These are phyloP conservation scores for Molanna angustata DNA, from an alignment of 2,888 invertebrate species.

Conservation along the genomic window DNA sequence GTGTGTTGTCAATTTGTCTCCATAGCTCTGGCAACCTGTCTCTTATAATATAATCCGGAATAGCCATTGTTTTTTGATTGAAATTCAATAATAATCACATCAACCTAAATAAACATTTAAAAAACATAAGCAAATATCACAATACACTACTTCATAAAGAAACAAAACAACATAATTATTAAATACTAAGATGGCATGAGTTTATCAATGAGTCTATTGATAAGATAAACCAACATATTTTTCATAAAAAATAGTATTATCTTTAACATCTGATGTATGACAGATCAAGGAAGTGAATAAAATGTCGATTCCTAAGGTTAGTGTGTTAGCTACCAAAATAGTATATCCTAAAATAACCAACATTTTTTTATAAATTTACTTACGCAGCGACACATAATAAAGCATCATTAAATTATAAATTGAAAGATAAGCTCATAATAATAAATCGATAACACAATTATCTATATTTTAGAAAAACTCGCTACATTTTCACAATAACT, in stretches of 20 bases:
- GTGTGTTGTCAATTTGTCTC: conserved; percentile 70
- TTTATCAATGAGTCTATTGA: too few relatives aligned
- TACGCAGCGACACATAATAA: too few relatives aligned
- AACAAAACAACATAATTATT: conserved; percentile 7
- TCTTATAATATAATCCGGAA: conserved; percentile 52
- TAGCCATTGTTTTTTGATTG: conserved; percentile 37
- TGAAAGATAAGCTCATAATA: too few relatives aligned
- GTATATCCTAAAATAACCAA: conserved; percentile 54
- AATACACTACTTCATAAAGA: not conserved
- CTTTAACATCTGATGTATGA: conserved; percentile 20
- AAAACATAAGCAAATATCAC: not conserved
- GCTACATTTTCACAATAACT: too few relatives aligned
- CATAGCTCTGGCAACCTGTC: conserved; percentile 66
- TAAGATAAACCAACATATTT: conserved; percentile 8
- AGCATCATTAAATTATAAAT: too few relatives aligned
- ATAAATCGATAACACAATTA: too few relatives aligned
- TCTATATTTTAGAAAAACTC: too few relatives aligned
- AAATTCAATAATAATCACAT: not conserved
- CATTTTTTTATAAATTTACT: too few relatives aligned
- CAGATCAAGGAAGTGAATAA: conserved; percentile 19
- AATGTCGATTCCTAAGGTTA: conserved; percentile 29
- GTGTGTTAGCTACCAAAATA: conserved; percentile 46
- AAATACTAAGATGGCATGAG: too few relatives aligned
- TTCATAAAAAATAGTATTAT: conserved; percentile 17
- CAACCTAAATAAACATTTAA: not conserved